Evolutionary conservation across 2,113 vertebrate genomes (phyloP).

Genomic region (Himantopus leucocephalus): DNA sequence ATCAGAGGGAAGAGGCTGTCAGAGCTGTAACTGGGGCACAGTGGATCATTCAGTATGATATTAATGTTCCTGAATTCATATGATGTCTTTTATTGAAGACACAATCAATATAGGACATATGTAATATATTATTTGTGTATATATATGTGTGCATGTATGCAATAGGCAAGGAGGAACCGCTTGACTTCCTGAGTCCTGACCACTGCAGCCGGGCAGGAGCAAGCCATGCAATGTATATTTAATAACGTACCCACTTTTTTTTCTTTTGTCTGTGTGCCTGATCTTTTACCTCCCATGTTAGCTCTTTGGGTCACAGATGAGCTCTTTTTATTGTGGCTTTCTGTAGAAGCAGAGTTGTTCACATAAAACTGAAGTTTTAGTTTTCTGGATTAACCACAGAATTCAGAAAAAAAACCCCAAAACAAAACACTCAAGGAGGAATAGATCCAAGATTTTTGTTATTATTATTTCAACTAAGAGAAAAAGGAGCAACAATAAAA

Average conservation of each 20-base stretch:
- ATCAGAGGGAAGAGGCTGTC: neutral
- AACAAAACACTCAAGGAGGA: neutral
- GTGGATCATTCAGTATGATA: neutral
- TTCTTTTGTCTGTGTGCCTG: rapidly evolving
- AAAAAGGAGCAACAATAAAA: neutral
- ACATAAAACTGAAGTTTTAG: neutral
- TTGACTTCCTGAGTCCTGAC: neutral
- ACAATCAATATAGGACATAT: neutral
- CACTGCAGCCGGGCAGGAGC: neutral
- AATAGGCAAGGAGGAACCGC: neutral
- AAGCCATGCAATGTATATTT: neutral
- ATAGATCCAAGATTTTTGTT: neutral
- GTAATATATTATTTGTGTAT: neutral
- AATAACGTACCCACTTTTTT: neutral
- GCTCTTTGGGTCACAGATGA: neutral
- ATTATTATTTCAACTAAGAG: neutral
- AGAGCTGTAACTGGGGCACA: neutral
- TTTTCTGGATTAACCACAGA: neutral
- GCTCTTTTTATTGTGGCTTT: neutral
- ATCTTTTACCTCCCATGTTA: neutral
- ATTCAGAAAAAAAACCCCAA: neutral
- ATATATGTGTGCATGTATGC: neutral
- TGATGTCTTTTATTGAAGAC: neutral
- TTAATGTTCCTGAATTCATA: neutral
- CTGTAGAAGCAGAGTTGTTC: neutral